phyloP scores from a whole-genome alignment of 2,888 invertebrate species.

The Formica aserva region DNA sequence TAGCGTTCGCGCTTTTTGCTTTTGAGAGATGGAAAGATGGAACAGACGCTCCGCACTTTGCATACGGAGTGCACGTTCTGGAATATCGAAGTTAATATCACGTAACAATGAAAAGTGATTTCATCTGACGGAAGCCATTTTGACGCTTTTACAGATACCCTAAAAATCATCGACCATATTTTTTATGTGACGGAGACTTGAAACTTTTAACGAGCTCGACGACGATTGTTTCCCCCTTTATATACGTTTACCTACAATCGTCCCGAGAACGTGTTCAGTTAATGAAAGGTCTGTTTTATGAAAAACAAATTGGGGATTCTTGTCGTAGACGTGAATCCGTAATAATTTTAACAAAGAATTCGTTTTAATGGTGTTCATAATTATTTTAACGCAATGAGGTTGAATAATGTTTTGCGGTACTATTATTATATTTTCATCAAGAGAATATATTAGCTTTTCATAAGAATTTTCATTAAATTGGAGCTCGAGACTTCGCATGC shows the following conservation, averaged over 20 bases:
- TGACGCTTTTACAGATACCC: conserved; percentile 40
- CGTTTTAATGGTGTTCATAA: background rate
- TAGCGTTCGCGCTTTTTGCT: conserved; percentile 20
- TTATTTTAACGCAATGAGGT: conserved; percentile 16
- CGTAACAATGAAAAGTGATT: conserved; percentile 10
- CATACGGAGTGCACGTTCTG: conserved; percentile 11
- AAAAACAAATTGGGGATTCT: background rate
- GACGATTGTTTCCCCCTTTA: conserved; percentile 4
- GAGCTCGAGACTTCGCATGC: conserved; percentile 30
- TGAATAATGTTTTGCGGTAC: background rate
- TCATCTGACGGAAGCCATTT: conserved; percentile 7
- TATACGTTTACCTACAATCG: conserved; percentile 20
- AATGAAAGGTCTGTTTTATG: conserved; percentile 51
- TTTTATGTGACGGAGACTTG: conserved; percentile 45
- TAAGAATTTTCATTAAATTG: conserved; percentile 59
- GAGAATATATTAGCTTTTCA: conserved; percentile 42
- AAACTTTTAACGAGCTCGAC: conserved; percentile 61
- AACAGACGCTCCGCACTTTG: conserved; percentile 8
- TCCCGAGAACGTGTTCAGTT: conserved; percentile 29
- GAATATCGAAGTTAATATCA: conserved; percentile 28
- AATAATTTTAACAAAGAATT: conserved; percentile 18
- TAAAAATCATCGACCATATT: conserved; percentile 50
- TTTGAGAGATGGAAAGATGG: background rate
- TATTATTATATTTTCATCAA: background rate
- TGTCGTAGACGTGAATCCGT: conserved; percentile 14